Conservation (phyloP, 2,888 invertebrate species). For the Cataglyphis albicans region DNA sequence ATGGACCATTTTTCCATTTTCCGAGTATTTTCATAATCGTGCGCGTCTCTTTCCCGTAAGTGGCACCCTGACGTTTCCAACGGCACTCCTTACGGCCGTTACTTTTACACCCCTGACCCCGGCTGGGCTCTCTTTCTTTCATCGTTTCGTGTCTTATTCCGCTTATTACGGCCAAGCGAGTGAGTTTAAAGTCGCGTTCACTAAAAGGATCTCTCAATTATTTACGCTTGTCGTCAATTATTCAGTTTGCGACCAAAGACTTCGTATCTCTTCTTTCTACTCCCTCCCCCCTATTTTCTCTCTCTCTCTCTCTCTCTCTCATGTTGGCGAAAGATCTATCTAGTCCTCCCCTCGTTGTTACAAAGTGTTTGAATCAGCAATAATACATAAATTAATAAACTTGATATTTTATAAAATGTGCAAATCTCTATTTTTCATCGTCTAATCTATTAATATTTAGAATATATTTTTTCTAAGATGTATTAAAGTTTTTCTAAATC, state of each 20-base stretch:
- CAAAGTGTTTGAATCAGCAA: not conserved
- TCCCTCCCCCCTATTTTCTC: not conserved
- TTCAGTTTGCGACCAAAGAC: constrained; percentile 65
- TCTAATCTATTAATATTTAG: not conserved
- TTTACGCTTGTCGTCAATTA: constrained; percentile 71
- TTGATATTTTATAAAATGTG: not conserved
- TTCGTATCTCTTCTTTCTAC: constrained; percentile 36
- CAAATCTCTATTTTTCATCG: not conserved
- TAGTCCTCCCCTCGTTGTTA: not conserved
- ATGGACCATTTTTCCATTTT: constrained; percentile 58
- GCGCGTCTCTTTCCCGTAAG: constrained; percentile 54
- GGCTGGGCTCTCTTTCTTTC: constrained; percentile 47
- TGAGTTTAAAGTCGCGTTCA: constrained; percentile 67
- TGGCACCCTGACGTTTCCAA: constrained; percentile 51
- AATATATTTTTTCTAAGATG: not conserved
- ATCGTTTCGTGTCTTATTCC: constrained; percentile 56
- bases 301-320: not conserved
- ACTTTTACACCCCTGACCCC: constrained; percentile 59
- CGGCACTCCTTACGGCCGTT: constrained; percentile 62
- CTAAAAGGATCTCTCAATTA: constrained; percentile 74
- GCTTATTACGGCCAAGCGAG: constrained; percentile 61
- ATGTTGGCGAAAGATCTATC: not conserved
- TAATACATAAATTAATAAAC: not conserved
- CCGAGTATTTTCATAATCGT: constrained; percentile 69
- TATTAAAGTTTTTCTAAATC: not conserved